These are phyloP conservation scores for Furcifer pardalis DNA, from an alignment of 2,797 vertebrate species.

Conservation along the genomic window DNA sequence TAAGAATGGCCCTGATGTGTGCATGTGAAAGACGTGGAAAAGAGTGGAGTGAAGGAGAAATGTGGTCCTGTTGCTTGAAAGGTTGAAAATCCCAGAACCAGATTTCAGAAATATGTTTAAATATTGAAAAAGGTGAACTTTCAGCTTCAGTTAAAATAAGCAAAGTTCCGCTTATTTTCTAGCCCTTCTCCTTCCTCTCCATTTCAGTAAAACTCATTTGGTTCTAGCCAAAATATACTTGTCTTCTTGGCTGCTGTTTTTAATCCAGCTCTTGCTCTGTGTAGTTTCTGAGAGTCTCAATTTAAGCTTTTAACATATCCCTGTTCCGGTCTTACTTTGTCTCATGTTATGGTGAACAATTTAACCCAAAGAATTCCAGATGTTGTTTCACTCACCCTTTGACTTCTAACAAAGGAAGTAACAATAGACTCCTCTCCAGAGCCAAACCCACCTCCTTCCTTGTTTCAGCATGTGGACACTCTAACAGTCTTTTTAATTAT, in stretches of 20 bases:
- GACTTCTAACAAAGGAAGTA: not conserved
- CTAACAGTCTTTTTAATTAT: not conserved
- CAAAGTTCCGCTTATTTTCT: not conserved
- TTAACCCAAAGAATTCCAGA: not conserved
- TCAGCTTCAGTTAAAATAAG: not conserved
- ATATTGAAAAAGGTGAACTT: slow-evolving; percentile 12
- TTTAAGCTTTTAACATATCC: not conserved
- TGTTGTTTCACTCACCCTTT: not conserved
- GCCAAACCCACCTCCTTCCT: not conserved
- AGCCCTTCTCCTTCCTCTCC: not conserved
- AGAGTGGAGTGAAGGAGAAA: not conserved
- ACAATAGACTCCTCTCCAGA: not conserved
- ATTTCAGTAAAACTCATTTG: not conserved
- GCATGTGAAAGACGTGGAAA: no score
- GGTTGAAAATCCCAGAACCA: not conserved
- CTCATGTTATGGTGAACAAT: not conserved
- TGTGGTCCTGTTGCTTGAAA: not conserved
- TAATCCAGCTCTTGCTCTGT: slow-evolving; percentile 15
- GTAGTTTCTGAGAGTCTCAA: slow-evolving; percentile 4
- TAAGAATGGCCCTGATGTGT: no score
- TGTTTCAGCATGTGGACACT: not conserved
- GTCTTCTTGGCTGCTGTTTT: not conserved
- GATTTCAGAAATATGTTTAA: not conserved
- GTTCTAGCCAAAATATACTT: slow-evolving; percentile 17
- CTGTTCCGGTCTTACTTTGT: not conserved